Percentiles rank a stretch among this genome's conserved stretches.
Conservation (phyloP, 2,888 invertebrate species). For the Ormyrus pomaceus region DNA sequence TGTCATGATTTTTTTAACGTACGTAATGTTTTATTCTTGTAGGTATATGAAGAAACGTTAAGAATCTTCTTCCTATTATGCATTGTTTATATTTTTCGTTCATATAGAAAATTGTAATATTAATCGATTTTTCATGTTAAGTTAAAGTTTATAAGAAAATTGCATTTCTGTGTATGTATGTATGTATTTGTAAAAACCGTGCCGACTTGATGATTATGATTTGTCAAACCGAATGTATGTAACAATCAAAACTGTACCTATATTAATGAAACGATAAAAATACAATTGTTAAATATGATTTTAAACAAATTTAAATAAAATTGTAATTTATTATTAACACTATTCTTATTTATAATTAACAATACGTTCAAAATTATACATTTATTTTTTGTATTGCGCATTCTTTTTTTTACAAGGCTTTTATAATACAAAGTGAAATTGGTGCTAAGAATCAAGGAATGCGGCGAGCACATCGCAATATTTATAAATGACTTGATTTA, state of each 20-base stretch:
- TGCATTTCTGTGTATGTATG: constrained; percentile 54
- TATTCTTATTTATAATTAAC: constrained; percentile 46
- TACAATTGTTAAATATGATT: constrained; percentile 72
- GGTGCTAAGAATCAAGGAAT: constrained; percentile 59
- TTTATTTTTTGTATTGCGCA: constrained; percentile 50
- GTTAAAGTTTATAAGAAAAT: constrained; percentile 42
- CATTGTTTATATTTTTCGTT: constrained; percentile 27
- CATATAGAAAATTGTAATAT: constrained; percentile 16
- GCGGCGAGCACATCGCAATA: constrained; percentile 52
- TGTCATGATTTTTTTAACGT: constrained; percentile 45
- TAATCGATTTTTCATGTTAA: constrained; percentile 49
- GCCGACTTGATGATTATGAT: constrained; percentile 44
- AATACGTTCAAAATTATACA: constrained; percentile 57
- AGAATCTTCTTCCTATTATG: constrained; percentile 29
- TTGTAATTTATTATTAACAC: constrained; percentile 72
- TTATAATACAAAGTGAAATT: constrained; percentile 54
- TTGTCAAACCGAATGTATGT: constrained; percentile 53
- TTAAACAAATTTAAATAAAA: constrained; percentile 70
- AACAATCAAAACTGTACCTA: constrained; percentile 52
- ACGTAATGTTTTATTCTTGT: constrained; percentile 34
- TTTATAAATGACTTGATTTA: constrained; percentile 44
- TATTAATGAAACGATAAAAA: constrained; percentile 56
- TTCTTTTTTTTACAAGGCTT: constrained; percentile 57
- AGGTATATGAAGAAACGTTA: constrained; percentile 33
- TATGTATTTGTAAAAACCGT: constrained; percentile 53